Base-by-base conservation (phyloP, 2,888 invertebrate genomes). In the Diloba caeruleocephala region DNA sequence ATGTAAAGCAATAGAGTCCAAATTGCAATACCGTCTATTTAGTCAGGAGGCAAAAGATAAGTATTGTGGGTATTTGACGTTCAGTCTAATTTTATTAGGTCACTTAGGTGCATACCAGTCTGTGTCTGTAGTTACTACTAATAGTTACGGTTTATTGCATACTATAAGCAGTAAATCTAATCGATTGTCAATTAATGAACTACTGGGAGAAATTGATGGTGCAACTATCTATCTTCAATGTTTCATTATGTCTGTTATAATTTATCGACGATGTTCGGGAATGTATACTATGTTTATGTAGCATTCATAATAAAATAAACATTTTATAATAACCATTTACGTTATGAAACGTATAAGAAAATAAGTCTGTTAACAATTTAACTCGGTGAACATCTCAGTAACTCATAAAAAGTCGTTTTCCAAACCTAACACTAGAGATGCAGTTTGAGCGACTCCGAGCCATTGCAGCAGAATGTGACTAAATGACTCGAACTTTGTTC, bases 401-500 rank as follows among this genome's bases (percentile, higher is more conserved):
- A 38, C 44, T 53, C 44, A 56, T 55, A 55, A 64, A 67, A 51
- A 45, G 52, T 56, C 56, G 59, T 64, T 61, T 63, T 58, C 44
- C 49, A 50, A 56, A 60, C 67, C 52, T 46, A 50, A 44, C 39
- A 68, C 57, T 58, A 51, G 61, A 62, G 71, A 70, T 80, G 78
- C 79, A 74, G 52, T 74, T 50, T 63, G 59, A 70, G 66, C 60
- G 54, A 34, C 53, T 58, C n/a, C 51, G 55, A 64, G 63, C 64
- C 77, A 76, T 65, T 74, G 71, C 78, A 76, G 75, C 66, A 69
- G 61, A 71, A 52, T 65, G 74, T 68, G 54, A 75, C 80, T 70
- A 78, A 79, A 76, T 81, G 62, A 76, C 52, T 82, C 76, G 39
- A 38, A 58, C 69, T 54, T 56, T 55, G 51, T 71, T 63, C 65